Evolutionary conservation across 1,140 invertebrate species (phyloP).

Genomic region (Leptinotarsa lineolata): DNA sequence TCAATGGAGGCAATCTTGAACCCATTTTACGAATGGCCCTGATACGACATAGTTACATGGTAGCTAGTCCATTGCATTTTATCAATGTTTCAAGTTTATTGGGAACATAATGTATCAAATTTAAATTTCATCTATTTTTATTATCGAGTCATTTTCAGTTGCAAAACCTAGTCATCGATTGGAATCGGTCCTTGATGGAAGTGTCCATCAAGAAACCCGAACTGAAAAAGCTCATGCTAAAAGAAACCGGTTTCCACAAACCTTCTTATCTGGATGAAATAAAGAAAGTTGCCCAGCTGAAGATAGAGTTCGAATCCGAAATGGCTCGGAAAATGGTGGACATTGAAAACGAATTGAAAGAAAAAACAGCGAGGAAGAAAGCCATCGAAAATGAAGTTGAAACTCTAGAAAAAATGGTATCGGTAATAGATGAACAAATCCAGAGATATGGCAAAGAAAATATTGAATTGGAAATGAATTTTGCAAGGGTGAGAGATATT

Average conservation of each 20-base stretch:
- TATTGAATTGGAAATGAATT: background rate
- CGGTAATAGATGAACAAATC: background rate
- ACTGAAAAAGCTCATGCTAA: conserved; percentile 24
- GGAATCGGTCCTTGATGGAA: conserved; percentile 19
- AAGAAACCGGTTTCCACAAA: conserved; percentile 20
- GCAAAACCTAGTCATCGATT: conserved; percentile 18
- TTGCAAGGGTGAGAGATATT: too few relatives aligned
- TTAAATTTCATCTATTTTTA: conserved; percentile 7
- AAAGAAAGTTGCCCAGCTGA: background rate
- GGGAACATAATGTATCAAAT: background rate
- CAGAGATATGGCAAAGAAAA: background rate
- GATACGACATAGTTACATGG: background rate
- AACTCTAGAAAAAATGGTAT: background rate
- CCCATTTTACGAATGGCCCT: background rate
- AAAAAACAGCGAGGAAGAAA: background rate
- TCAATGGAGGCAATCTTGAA: background rate
- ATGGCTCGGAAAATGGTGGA: background rate
- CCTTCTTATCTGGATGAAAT: conserved; percentile 16
- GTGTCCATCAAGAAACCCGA: conserved; percentile 22
- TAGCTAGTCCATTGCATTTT: background rate
- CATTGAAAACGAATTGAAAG: conserved; percentile 6
- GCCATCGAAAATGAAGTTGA: background rate
- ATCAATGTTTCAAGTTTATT: background rate
- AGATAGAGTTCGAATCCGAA: background rate
- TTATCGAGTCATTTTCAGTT: conserved; percentile 24